A percentile compares a stretch with the other conserved stretches of the same genome.
Conservation (phyloP, 2,113 vertebrate species). For the Brachyhypopomus occidentalis region DNA sequence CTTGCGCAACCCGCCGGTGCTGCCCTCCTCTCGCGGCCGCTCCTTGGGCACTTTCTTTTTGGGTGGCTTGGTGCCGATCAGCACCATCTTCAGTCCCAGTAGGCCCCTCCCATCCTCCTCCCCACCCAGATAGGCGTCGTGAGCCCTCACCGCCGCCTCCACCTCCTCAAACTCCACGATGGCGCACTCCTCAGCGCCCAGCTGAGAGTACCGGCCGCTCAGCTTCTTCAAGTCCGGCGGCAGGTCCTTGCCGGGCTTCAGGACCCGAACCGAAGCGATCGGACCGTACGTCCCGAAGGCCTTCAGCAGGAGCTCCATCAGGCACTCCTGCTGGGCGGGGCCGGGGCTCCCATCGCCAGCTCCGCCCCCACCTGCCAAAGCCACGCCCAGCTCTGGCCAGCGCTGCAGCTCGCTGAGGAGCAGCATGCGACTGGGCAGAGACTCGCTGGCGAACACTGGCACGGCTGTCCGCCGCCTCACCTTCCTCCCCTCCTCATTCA, state of each 20-base stretch:
- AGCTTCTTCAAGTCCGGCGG: slow-evolving; percentile 88
- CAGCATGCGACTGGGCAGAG: slow-evolving; percentile 91
- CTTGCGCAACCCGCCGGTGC: slow-evolving; percentile 66
- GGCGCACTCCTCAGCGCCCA: slow-evolving; percentile 88
- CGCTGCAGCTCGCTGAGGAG: slow-evolving; percentile 86
- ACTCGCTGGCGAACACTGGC: slow-evolving; percentile 91
- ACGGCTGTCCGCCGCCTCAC: slow-evolving; percentile 86
- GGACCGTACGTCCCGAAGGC: slow-evolving; percentile 86
- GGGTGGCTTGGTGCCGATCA: slow-evolving; percentile 91
- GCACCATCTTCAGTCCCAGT: slow-evolving; percentile 81
- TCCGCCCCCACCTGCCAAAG: slow-evolving; percentile 65
- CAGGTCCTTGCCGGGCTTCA: slow-evolving; percentile 90
- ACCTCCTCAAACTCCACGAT: slow-evolving; percentile 96
- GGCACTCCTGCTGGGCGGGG: slow-evolving; percentile 81
- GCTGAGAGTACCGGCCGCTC: slow-evolving; percentile 84
- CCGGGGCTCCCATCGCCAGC: slow-evolving; percentile 66
- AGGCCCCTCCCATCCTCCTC: slow-evolving; percentile 70
- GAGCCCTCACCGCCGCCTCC: slow-evolving; percentile 87
- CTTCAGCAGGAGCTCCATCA: slow-evolving; percentile 94
- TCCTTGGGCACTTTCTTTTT: slow-evolving; percentile 93
- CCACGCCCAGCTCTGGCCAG: slow-evolving; percentile 76
- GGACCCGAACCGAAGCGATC: slow-evolving; percentile 88
- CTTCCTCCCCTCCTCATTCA: slow-evolving; percentile 87
- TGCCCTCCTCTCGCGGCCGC: slow-evolving; percentile 75
- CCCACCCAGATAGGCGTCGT: slow-evolving; percentile 75